Percentiles rank a stretch among this genome's conserved stretches.
Conservation (phyloP, 2,113 vertebrate genomes). For the Menidia beryllina region DNA sequence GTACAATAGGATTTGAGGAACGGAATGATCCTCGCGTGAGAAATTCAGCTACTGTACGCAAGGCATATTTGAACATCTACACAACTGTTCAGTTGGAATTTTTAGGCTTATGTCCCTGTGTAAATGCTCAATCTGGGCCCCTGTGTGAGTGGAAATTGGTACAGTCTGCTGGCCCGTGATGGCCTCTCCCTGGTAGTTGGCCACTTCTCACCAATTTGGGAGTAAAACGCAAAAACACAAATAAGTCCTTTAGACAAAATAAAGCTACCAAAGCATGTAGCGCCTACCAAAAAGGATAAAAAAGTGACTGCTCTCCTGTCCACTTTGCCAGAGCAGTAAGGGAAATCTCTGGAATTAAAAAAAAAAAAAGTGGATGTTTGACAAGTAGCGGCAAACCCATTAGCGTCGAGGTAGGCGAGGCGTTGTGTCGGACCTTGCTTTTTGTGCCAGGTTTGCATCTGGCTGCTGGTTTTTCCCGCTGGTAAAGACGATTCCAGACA, state of each 20-base stretch:
- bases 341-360: conserved; percentile 73
- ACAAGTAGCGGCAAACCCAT: conserved; percentile 76
- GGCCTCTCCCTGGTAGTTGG: conserved; percentile 55
- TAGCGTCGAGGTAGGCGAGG: conserved; percentile 74
- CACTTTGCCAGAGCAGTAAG: conserved; percentile 47
- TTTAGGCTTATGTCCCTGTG: neutral
- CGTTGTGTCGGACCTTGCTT: conserved; percentile 42
- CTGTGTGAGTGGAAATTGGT: conserved; percentile 38
- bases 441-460: conserved; percentile 2
- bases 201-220: conserved; percentile 76
- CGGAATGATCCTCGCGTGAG: neutral
- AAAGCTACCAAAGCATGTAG: conserved; percentile 70
- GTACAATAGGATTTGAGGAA: neutral
- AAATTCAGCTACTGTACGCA: neutral
- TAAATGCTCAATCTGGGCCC: conserved; percentile 29
- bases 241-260: conserved; percentile 65
- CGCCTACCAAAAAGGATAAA: conserved; percentile 72
- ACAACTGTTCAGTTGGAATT: neutral
- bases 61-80: conserved; percentile 4
- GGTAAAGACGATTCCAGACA: neutral
- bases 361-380: conserved; percentile 80
- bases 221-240: neutral
- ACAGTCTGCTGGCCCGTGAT: conserved; percentile 35
- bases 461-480: neutral
- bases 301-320: conserved; percentile 73